A percentile compares a stretch with the other conserved stretches of the same genome.
Evolutionary conservation across 2,888 invertebrate species (phyloP).

Genomic region (Ischnura elegans): DNA sequence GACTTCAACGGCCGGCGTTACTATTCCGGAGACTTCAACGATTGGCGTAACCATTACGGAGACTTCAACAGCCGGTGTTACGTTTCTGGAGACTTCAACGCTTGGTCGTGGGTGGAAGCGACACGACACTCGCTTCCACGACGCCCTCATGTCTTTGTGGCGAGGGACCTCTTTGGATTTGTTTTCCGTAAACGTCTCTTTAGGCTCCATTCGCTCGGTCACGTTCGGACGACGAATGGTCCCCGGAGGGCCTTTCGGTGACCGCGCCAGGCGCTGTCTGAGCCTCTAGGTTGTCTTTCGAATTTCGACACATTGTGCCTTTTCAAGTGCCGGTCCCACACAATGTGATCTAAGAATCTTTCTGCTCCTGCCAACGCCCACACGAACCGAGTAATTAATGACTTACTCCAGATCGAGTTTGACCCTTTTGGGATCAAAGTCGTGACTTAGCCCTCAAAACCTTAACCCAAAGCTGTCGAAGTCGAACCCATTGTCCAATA

Average conservation of each 20-base stretch:
- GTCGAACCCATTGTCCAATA: slow-evolving; percentile 3
- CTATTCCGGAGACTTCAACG: too few species aligned
- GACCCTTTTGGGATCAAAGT: background rate
- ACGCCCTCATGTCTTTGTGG: background rate
- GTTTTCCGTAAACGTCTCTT: background rate
- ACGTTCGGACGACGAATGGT: background rate
- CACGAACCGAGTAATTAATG: slow-evolving; percentile 20
- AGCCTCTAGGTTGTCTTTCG: background rate
- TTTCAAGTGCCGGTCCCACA: background rate
- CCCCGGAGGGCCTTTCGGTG: background rate
- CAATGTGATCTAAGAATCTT: background rate
- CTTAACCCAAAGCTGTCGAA: background rate
- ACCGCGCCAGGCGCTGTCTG: background rate
- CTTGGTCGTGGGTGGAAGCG: background rate
- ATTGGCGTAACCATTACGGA: too few species aligned
- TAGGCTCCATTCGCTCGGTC: background rate
- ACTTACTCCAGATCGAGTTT: background rate
- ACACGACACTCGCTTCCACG: background rate
- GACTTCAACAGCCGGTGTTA: background rate
- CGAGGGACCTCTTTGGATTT: background rate
- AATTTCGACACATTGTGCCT: background rate
- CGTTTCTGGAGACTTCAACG: background rate
- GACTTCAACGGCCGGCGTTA: too few species aligned
- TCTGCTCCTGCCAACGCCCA: slow-evolving; percentile 3
- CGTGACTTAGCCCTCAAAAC: slow-evolving; percentile 12